Percentiles rank a stretch among this genome's conserved stretches.
phyloP scores from a whole-genome alignment of 2,888 invertebrate species.

The Apodemia zela region DNA sequence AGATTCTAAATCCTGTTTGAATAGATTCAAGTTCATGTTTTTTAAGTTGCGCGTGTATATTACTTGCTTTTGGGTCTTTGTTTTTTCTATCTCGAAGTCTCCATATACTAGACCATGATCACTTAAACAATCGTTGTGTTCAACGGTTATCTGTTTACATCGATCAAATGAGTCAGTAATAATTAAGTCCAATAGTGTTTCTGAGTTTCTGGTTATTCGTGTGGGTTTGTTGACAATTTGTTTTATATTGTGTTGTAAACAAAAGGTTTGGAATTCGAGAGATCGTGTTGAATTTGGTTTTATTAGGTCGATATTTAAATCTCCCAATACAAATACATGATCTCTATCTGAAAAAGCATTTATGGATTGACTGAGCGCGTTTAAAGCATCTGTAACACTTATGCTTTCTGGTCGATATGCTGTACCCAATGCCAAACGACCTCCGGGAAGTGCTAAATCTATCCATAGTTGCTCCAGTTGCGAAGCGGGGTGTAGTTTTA shows the following conservation, averaged over 20 bases:
- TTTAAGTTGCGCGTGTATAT: neutral
- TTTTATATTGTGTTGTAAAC: conserved; percentile 20
- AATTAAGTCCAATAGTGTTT: conserved; percentile 22
- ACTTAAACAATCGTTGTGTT: conserved; percentile 24
- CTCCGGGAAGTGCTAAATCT: conserved; percentile 22
- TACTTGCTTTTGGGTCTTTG: neutral
- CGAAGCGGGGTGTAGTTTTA: conserved; percentile 19
- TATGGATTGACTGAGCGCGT: conserved; percentile 27
- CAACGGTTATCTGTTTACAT: conserved; percentile 21
- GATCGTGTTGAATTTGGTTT: neutral
- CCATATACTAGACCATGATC: conserved; percentile 21
- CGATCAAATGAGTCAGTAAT: conserved; percentile 17
- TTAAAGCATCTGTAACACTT: conserved; percentile 21
- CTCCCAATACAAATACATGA: conserved; percentile 24
- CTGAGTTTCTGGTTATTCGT: conserved; percentile 20
- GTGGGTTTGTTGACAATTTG: conserved; percentile 28
- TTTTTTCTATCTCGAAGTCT: conserved; percentile 7
- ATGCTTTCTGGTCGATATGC: conserved; percentile 25
- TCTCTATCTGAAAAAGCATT: conserved; percentile 17
- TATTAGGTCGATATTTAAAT: conserved; percentile 28
- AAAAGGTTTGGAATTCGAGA: conserved; percentile 18
- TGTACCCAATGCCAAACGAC: conserved; percentile 23
- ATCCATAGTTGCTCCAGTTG: conserved; percentile 29
- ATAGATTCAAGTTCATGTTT: conserved; percentile 11
- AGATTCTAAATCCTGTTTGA: conserved; percentile 8